These are phyloP conservation scores for Lampris megalopsis DNA, from an alignment of 2,113 vertebrate species.

Conservation along the genomic window DNA sequence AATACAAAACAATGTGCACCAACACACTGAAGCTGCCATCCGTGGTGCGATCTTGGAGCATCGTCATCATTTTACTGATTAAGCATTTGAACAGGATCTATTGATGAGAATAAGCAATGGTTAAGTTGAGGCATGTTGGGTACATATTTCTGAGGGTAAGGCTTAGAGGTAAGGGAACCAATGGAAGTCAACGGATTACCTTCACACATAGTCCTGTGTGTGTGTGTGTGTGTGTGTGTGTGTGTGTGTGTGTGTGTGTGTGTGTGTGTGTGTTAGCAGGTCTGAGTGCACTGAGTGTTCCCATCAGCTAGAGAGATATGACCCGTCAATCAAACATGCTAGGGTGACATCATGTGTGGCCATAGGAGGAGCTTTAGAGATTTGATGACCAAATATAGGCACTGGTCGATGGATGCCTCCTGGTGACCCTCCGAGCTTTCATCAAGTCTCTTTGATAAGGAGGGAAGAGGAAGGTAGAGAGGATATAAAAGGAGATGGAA, in stretches of 20 bases:
- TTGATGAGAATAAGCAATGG: too few species aligned
- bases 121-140: too few species aligned
- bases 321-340: constrained; percentile 12
- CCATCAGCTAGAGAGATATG: background rate
- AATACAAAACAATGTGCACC: too few species aligned
- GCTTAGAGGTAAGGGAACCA: too few species aligned
- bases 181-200: background rate
- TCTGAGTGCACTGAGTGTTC: background rate
- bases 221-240: background rate
- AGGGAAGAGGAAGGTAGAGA: constrained; percentile 32
- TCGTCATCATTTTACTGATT: too few species aligned
- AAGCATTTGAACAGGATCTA: too few species aligned
- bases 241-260: constrained; percentile 28
- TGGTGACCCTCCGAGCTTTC: background rate
- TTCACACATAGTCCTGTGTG: background rate
- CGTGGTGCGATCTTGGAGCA: too few species aligned
- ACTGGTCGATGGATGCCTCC: background rate
- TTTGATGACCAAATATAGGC: background rate
- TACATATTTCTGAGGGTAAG: too few species aligned
- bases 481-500: constrained; percentile 22
- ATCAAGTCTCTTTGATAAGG: background rate
- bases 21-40: too few species aligned
- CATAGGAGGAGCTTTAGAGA: background rate
- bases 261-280: constrained; percentile 14
- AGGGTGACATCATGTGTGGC: background rate